phyloP scores from a whole-genome alignment of 2,888 invertebrate genomes.

The Subacronicta megacephala region DNA sequence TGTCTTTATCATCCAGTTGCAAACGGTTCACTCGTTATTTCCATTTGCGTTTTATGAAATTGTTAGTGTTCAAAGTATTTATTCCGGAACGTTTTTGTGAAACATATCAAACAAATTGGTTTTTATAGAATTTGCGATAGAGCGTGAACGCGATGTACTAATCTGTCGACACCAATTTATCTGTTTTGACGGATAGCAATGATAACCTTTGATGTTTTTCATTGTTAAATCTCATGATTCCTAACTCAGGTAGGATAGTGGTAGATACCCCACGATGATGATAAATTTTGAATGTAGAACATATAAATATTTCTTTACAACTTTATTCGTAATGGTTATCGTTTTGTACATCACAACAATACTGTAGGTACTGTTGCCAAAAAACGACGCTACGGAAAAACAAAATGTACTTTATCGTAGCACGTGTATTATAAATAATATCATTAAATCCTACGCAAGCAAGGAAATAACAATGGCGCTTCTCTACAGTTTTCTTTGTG shows the following conservation, averaged over 20 bases:
- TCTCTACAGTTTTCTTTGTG: slow-evolving; percentile 12
- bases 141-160: background rate
- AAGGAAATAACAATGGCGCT: slow-evolving; percentile 13
- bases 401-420: too few species aligned
- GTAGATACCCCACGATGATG: too few species aligned
- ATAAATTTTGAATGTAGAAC: too few species aligned
- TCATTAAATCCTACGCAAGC: background rate
- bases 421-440: background rate
- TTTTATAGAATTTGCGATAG: slow-evolving; percentile 36
- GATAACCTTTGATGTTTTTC: background rate
- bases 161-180: slow-evolving; percentile 4
- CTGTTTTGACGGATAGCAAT: background rate
- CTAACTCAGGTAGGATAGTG: too few species aligned
- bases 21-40: slow-evolving; percentile 27
- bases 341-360: too few species aligned
- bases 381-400: too few species aligned
- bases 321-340: too few species aligned
- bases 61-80: slow-evolving; percentile 28
- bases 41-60: slow-evolving; percentile 35
- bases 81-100: slow-evolving; percentile 22
- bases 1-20: slow-evolving; percentile 47
- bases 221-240: background rate
- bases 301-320: too few species aligned
- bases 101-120: slow-evolving; percentile 32
- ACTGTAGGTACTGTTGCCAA: too few species aligned